phyloP scores from a whole-genome alignment of 2,888 invertebrate species.

The Drosophila mettleri region DNA sequence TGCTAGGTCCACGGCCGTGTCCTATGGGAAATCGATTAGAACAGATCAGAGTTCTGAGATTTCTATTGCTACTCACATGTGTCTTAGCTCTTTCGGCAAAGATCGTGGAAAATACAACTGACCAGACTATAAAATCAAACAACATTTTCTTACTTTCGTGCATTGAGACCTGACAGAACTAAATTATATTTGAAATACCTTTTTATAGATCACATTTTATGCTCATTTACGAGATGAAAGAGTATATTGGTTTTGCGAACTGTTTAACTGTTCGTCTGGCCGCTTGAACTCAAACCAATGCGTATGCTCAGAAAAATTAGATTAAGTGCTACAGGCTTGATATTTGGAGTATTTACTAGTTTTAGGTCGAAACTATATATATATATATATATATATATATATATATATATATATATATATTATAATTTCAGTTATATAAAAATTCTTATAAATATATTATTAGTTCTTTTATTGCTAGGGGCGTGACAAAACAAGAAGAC shows the following conservation, averaged over 20 bases:
- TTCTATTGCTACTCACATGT: background rate
- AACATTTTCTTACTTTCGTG: background rate
- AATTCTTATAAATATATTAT: too few relatives aligned
- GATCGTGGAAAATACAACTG: background rate
- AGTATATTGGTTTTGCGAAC: background rate
- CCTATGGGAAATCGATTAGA: background rate
- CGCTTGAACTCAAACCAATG: too few relatives aligned
- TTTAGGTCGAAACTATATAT: too few relatives aligned
- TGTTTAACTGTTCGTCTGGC: background rate
- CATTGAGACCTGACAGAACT: background rate
- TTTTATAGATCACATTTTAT: background rate
- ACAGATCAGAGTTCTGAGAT: background rate
- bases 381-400: too few relatives aligned
- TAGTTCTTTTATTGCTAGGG: too few relatives aligned
- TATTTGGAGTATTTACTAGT: too few relatives aligned
- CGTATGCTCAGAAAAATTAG: too few relatives aligned
- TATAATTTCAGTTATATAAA: too few relatives aligned
- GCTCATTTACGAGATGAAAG: background rate
- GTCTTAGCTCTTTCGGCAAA: background rate
- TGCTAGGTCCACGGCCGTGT: background rate
- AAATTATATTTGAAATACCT: accelerated
- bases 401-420: too few relatives aligned
- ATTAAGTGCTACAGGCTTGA: too few relatives aligned
- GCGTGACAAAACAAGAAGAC: too few relatives aligned
- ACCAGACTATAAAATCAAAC: background rate